Base-by-base conservation (phyloP, 2,113 vertebrate species). In the Tricholaema leucomelas region DNA sequence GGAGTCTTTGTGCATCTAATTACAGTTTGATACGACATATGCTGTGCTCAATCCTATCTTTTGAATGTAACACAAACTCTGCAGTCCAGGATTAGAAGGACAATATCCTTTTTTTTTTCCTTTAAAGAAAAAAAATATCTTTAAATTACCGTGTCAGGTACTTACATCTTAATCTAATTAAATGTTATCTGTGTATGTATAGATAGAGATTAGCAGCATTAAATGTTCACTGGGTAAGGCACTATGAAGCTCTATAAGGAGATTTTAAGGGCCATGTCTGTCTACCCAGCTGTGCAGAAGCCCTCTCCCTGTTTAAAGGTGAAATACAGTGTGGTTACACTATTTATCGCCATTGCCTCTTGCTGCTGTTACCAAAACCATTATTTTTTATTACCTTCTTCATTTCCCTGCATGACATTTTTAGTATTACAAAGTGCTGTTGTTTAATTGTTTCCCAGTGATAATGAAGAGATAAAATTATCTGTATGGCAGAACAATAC, bases 391-490 rank as follows among this genome's bases (percentile, higher is more conserved):
- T 42, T 40, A 69, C 20, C 30, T 28, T 80, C 59, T 80, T 81
- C 35, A 72, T 48, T 90, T 72, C 59, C 65, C 69, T 70, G 46
- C n/a, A 20, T 0, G 5, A 40, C 52, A 58, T n/a, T 70, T 91
- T 91, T n/a, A 85, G 35, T 54, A 70, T 76, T 82, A 75, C 12
- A 44, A 85, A 72, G 79, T 42, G 40, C 35, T 76, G 55, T 27
- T 72, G 42, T 80, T 88, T 66, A 91, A 82, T 72, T 76, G 33
- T 35, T 85, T 88, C 69, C 61, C 48, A 36, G 52, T 28, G 40
- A 36, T 82, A 75, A 71, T 18, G 69, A 82, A 88, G 77, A 88
- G 35, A 61, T 48, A 58, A 88, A 66, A 31, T 83, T 74, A 74
- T 66, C 42, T 81, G 52, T 40, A 67, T 36, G 58, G 52, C 40